Evolutionary conservation across 2,113 vertebrate species (phyloP).

Genomic region (Perognathus longimembris): DNA sequence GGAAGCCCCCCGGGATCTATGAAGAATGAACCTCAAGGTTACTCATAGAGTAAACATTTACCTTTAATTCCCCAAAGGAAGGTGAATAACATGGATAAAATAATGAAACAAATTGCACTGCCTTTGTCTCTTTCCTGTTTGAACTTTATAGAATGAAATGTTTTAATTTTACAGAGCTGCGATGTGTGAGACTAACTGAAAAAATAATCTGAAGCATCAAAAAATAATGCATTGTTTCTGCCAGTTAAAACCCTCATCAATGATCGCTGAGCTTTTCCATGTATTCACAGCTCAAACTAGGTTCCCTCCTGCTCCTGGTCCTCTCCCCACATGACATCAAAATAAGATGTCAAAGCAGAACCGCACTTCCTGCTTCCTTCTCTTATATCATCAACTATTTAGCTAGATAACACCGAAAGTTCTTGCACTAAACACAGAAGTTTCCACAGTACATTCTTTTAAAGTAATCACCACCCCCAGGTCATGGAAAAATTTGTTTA

Average conservation of each 20-base stretch:
- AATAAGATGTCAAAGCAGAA: not conserved
- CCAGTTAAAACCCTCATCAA: not conserved
- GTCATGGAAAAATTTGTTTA: not conserved
- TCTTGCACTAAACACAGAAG: not conserved
- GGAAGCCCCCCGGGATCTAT: not conserved
- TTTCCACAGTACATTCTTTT: not conserved
- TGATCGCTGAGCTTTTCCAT: not conserved
- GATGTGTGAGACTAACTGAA: slow-evolving; percentile 41
- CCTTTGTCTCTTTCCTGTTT: slow-evolving; percentile 16
- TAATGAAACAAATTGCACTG: not conserved
- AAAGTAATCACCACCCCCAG: not conserved
- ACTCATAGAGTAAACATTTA: slow-evolving; percentile 30
- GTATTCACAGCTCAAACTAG: not conserved
- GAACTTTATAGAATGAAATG: slow-evolving; percentile 9
- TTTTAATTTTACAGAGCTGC: slow-evolving; percentile 29
- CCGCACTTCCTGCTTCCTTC: not conserved
- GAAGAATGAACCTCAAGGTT: not conserved
- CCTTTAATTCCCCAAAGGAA: not conserved
- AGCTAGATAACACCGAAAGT: not conserved
- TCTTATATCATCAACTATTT: not conserved
- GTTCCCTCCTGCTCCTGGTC: not conserved
- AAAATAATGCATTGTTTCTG: slow-evolving; percentile 17
- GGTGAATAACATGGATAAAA: slow-evolving; percentile 7
- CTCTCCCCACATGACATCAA: not conserved
- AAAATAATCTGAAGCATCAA: slow-evolving; percentile 26